Evolutionary conservation across 2,797 vertebrate species (phyloP), one percentile per base, ranked within the genome.

Genomic region (Eutrigla gurnardus): DNA sequence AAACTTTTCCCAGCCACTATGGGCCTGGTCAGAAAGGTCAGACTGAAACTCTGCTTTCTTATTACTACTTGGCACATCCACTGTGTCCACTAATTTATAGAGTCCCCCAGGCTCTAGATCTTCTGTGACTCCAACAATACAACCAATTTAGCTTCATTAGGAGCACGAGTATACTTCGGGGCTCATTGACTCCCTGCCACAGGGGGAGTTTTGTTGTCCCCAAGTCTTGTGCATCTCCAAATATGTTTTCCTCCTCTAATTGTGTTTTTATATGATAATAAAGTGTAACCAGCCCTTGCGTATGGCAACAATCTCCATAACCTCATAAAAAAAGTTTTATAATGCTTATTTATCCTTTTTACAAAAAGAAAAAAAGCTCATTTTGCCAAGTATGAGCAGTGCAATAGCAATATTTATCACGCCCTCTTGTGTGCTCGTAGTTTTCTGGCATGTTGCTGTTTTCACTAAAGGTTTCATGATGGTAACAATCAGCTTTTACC

Each of bases 141-240:
- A 73, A 78, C 85, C 64, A 84, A 82, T 88, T 82, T 78, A 73
- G 80, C 85, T 87, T 89, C 82, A 88, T 90, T 87, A 91, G 65
- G 76, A 86, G 73, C 47, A 63, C 54, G 68, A 76, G 78, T 82
- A 65, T 81, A 86, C 88, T 86, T 85, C 68, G 82, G 84, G 89
- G 80, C 83, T 91, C 82, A 90, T 90, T 89, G 89, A 79, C 70
- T 81, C 36, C n/a, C 46, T 65, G 75, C 80, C 81, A 86, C 67
- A 11, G 65, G 77, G 77, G 14, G 52, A 62, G 79, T 45, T 77
- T 85, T 88, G 88, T 78, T 90, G 87, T 88, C 79, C 54, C 25
- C 37, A 75, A 46, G 60, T 79, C 74, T 87, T 78, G 36, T 82
- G 65, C 59, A 78, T 89, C 68, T 85, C 54, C 54, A 77, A 76